A percentile compares a stretch with the other conserved stretches of the same genome.
Evolutionary conservation across 1,140 invertebrate genomes (phyloP).

Genomic region (Zeugodacus cucurbitae): DNA sequence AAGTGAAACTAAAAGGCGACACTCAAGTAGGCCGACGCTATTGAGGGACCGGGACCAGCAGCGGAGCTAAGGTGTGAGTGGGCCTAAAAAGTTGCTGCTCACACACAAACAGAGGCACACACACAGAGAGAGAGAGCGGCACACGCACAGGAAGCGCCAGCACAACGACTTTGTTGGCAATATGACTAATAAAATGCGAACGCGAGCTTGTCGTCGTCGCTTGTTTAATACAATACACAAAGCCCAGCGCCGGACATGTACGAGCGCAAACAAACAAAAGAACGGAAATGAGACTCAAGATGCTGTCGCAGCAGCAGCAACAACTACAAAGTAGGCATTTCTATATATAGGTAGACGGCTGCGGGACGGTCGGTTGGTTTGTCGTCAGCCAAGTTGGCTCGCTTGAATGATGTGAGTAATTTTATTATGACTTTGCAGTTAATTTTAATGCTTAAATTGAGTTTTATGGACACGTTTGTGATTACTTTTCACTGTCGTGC

Average conservation of each 20-base stretch:
- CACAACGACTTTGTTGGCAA: not conserved
- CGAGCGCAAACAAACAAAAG: slow-evolving; percentile 1
- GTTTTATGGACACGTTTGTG: slow-evolving; percentile 14
- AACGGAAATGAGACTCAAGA: slow-evolving; percentile 12
- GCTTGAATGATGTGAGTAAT: not conserved
- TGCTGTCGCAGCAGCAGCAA: not conserved
- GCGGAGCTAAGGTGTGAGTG: not conserved
- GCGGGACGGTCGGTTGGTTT: not conserved
- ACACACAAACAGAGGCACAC: not conserved
- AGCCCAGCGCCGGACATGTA: not conserved
- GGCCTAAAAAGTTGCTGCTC: not conserved
- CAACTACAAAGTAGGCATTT: not conserved
- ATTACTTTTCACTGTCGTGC: not conserved
- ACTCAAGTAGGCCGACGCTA: not conserved
- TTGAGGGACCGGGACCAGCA: not conserved
- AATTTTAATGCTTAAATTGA: slow-evolving; percentile 17
- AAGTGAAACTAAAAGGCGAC: not conserved
- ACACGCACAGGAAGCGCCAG: not conserved
- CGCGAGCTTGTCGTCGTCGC: not conserved
- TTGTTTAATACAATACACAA: not conserved
- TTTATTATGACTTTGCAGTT: slow-evolving; percentile 17
- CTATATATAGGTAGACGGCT: not conserved
- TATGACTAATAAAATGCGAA: not conserved
- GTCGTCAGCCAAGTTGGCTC: not conserved
- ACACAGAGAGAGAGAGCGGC: too few relatives aligned